These are phyloP conservation scores for Pangasius macronema DNA, from an alignment of 2,797 vertebrate genomes.

Conservation along the genomic window DNA sequence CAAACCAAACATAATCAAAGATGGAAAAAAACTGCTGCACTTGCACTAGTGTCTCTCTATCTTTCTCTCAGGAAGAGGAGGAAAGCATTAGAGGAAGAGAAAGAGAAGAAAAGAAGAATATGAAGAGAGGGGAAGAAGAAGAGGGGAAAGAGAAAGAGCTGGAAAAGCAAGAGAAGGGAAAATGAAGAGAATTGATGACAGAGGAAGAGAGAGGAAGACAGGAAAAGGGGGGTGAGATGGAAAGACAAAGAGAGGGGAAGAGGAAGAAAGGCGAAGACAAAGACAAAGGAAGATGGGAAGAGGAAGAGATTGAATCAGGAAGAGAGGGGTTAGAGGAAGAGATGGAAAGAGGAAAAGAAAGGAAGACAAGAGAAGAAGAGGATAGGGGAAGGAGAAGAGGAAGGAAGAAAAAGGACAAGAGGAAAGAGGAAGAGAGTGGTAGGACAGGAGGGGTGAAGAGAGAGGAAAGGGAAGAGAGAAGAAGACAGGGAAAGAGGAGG, in stretches of 20 bases:
- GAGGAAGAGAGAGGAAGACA: neutral
- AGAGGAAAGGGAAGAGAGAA: neutral
- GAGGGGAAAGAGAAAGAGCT: neutral
- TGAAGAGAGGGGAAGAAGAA: neutral
- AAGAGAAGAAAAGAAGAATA: neutral
- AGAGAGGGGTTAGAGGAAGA: neutral
- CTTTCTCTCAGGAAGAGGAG: neutral
- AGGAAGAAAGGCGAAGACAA: neutral
- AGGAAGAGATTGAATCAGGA: no score
- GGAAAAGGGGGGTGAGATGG: neutral
- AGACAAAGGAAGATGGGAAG: neutral
- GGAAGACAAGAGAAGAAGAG: neutral
- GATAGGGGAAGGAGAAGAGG: neutral
- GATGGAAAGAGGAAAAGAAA: conserved; percentile 16
- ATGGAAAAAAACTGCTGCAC: neutral
- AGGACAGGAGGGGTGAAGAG: conserved; percentile 13
- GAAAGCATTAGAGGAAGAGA: neutral
- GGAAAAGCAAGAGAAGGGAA: neutral
- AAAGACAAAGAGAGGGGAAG: neutral
- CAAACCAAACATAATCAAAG: conserved; percentile 19
- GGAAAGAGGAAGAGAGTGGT: neutral
- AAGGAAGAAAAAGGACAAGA: neutral
- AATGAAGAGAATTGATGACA: neutral
- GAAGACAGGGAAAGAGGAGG: neutral
- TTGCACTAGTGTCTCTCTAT: neutral